These are phyloP conservation scores for Schlechtendalia chinensis DNA, from an alignment of 1,140 invertebrate species.

Conservation along the genomic window DNA sequence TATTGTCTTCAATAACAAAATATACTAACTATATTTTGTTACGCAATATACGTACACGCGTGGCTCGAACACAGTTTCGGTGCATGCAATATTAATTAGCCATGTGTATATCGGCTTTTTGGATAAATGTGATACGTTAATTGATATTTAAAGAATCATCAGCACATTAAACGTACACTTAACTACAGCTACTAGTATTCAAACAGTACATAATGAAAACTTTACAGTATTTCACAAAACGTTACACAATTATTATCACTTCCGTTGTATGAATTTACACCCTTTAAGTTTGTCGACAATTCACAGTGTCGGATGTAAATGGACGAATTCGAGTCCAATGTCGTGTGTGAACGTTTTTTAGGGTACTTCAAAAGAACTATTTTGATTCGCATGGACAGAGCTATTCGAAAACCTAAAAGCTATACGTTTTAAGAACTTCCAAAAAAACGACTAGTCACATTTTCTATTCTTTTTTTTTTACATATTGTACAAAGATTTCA, in stretches of 20 bases:
- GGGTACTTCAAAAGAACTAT: slow-evolving; percentile 13
- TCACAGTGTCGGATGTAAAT: background rate
- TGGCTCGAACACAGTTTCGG: no score
- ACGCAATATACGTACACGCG: no score
- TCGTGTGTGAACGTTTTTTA: slow-evolving; percentile 13
- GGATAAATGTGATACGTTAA: no score
- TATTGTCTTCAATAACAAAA: background rate
- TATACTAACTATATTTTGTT: no score
- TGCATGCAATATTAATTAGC: no score
- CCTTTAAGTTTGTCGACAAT: slow-evolving; percentile 1
- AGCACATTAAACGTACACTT: background rate
- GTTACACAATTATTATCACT: slow-evolving; percentile 3
- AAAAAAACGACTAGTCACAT: background rate
- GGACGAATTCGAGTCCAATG: background rate
- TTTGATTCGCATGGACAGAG: slow-evolving; percentile 36
- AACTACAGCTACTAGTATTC: background rate
- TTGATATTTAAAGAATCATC: background rate
- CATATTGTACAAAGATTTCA: background rate
- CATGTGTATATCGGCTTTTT: background rate
- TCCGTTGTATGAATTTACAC: background rate
- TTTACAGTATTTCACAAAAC: slow-evolving; percentile 16
- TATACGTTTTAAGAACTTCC: slow-evolving; percentile 2
- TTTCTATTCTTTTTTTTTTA: background rate
- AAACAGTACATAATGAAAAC: slow-evolving; percentile 20
- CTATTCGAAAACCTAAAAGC: slow-evolving; percentile 28